Conservation (phyloP, 2,888 invertebrate species). For the Salticus scenicus region DNA sequence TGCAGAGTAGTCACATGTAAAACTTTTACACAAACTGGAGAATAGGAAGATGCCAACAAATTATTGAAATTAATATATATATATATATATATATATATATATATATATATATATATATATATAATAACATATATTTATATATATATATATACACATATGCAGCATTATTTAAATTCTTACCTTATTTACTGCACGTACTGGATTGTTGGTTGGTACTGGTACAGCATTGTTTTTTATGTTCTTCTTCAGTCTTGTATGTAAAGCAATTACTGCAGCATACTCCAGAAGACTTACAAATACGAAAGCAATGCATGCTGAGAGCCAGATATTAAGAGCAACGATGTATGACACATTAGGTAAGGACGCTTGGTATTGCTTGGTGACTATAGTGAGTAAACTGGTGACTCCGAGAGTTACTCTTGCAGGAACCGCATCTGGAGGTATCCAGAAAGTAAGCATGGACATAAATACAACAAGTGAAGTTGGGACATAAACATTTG, state of each 20-base stretch:
- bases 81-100: too few species aligned
- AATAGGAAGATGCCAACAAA: too few species aligned
- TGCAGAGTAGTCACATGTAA: too few species aligned
- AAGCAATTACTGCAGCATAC: conserved; percentile 71
- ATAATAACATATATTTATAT: too few species aligned
- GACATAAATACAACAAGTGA: conserved; percentile 70
- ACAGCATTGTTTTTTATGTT: conserved; percentile 16
- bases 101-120: too few species aligned
- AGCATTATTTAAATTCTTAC: conserved; percentile 21
- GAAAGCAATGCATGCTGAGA: conserved; percentile 73
- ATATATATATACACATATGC: too few species aligned
- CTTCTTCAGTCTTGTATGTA: conserved; percentile 50
- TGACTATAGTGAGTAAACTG: conserved; percentile 82
- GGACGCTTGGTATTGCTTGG: conserved; percentile 70
- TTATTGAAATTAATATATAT: too few species aligned
- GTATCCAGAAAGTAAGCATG: conserved; percentile 71
- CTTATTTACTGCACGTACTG: conserved; percentile 46
- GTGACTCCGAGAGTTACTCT: conserved; percentile 80
- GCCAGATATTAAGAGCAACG: conserved; percentile 73
- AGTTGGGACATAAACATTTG: conserved; percentile 69
- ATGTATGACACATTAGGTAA: conserved; percentile 74
- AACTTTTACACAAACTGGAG: too few species aligned
- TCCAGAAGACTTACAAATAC: conserved; percentile 73
- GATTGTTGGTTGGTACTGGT: conserved; percentile 31
- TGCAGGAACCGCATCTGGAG: conserved; percentile 70